These are phyloP conservation scores for Agapornis roseicollis DNA, from an alignment of 2,113 vertebrate genomes.

Conservation along the genomic window DNA sequence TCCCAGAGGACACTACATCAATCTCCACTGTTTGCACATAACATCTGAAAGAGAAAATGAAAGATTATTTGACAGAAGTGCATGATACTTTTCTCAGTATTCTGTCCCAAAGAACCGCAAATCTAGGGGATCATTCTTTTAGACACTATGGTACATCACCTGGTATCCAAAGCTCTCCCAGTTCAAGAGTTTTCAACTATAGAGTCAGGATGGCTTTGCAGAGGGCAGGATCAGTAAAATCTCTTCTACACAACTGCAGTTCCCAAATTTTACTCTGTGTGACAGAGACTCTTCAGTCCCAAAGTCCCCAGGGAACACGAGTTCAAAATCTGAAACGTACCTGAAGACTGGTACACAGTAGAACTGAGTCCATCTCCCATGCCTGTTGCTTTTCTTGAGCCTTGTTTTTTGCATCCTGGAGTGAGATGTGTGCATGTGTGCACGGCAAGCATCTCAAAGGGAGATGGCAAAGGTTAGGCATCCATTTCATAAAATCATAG, in stretches of 20 bases:
- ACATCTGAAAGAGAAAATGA: too few relatives aligned
- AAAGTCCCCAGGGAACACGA: not conserved
- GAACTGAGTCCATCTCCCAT: not conserved
- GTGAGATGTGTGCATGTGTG: not conserved
- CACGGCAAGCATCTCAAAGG: rapidly evolving
- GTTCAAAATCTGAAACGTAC: not conserved
- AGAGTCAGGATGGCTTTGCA: not conserved
- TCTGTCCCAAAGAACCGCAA: rapidly evolving
- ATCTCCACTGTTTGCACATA: not conserved
- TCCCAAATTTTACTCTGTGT: not conserved
- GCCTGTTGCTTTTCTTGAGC: not conserved
- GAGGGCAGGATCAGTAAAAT: not conserved
- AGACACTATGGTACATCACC: too few relatives aligned
- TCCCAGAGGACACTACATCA: not conserved
- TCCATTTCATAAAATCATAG: not conserved
- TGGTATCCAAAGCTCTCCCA: not conserved
- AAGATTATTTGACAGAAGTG: rapidly evolving
- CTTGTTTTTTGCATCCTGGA: not conserved
- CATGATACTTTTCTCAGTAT: not conserved
- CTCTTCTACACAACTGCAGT: not conserved
- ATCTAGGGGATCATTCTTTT: not conserved
- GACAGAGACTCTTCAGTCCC: not conserved
- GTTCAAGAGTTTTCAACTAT: not conserved
- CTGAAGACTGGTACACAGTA: not conserved
- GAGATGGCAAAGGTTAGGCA: not conserved